Conservation (phyloP, 23 tunicate genomes). For the Halocynthia aurantium region DNA sequence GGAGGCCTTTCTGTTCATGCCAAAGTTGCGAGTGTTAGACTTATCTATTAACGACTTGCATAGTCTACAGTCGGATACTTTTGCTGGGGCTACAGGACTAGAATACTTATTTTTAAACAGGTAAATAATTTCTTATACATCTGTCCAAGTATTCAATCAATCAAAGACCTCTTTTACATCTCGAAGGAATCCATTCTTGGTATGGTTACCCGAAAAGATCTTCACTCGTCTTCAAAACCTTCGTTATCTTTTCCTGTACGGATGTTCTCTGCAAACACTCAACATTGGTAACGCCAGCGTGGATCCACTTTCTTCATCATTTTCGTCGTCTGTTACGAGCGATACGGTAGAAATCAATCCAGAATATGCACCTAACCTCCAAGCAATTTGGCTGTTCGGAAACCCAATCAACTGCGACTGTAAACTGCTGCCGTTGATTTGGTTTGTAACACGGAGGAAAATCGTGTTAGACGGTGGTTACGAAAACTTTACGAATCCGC, state of each 20-base stretch:
- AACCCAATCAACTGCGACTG: slow-evolving; percentile 62
- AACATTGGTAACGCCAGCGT: slow-evolving; percentile 7
- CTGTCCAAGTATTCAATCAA: not conserved
- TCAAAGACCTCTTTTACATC: not conserved
- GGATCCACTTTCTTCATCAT: not conserved
- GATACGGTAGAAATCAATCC: slow-evolving; percentile 7
- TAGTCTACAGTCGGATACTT: slow-evolving; percentile 9
- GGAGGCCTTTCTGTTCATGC: slow-evolving; percentile 6
- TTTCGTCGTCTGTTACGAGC: slow-evolving; percentile 5
- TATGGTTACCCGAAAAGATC: slow-evolving; percentile 1
- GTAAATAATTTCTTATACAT: slow-evolving; percentile 2
- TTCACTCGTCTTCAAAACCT: slow-evolving; percentile 14
- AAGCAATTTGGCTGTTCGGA: slow-evolving; percentile 49
- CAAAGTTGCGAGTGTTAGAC: slow-evolving; percentile 29
- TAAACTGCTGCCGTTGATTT: slow-evolving; percentile 32
- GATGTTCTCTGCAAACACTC: slow-evolving; percentile 30
- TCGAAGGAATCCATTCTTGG: slow-evolving; percentile 16
- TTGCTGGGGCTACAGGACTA: slow-evolving; percentile 18
- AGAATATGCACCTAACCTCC: slow-evolving; percentile 18
- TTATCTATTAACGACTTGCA: slow-evolving; percentile 33
- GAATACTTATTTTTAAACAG: slow-evolving; percentile 27
- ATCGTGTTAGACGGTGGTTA: slow-evolving; percentile 27
- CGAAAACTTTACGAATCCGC: not conserved
- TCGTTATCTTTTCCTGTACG: slow-evolving; percentile 31
- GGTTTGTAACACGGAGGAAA: slow-evolving; percentile 11